Evolutionary conservation across 1,140 invertebrate species (phyloP), one percentile per base, ranked within the genome.

Genomic region (Cherax quadricarinatus): DNA sequence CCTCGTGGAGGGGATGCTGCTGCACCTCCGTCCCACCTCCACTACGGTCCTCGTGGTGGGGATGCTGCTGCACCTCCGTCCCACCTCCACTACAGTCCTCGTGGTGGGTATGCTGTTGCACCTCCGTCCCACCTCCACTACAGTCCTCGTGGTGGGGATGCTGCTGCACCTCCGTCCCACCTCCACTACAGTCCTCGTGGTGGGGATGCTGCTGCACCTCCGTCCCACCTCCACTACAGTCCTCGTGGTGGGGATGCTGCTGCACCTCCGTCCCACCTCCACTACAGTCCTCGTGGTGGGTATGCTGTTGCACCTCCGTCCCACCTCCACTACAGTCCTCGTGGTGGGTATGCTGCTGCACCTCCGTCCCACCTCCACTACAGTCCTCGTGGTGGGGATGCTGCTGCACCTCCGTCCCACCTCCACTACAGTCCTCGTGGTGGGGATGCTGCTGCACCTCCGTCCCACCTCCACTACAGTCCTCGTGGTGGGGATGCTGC

Each of bases 41-140:
- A n/a, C 53, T 41, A 41, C 53, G n/a, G n/a, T n/a, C n/a, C n/a
- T 84, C 49, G 81, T 82, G n/a, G 53, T 49, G n/a, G 87, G 79
- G 7, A 30, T 81, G 53, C 53, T 14, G 53, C 53, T 7, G 6
- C 7, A 18, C 53, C 53, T 53, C 41, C 18, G 48, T 57, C 62
- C 51, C 80, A 24, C n/a, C n/a, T 41, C 51, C 49, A n/a, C 53
- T 41, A 41, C 53, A n/a, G n/a, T n/a, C n/a, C n/a, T 84, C 49
- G 81, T 82, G n/a, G 53, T 49, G n/a, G 87, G 79, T 21, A 30
- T 81, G 53, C 53, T 14, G 53, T 3, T 7, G 6, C 7, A 18
- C 53, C 53, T 53, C 41, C 18, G 48, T 57, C 62, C 51, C 80
- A 24, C n/a, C n/a, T 41, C 51, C 49, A n/a, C 53, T 41, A 41